Conservation (phyloP, 2,888 invertebrate species). For the Drosophila mayaguana region DNA sequence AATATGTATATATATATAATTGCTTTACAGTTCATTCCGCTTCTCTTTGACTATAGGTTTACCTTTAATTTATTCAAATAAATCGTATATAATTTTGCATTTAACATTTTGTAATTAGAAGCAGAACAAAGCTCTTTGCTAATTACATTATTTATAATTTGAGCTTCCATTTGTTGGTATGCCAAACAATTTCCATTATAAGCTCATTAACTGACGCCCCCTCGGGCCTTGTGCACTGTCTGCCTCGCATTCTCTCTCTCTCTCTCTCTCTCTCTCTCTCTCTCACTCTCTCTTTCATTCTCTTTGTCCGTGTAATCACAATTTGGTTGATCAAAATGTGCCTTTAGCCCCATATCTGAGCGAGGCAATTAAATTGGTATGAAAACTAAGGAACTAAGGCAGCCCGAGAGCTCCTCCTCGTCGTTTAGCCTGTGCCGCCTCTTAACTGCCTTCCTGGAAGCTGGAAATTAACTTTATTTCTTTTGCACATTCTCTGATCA, state of each 20-base stretch:
- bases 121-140: slow-evolving; percentile 13
- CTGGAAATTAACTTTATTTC: slow-evolving; percentile 58
- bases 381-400: slow-evolving; percentile 9
- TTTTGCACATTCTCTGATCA: slow-evolving; percentile 4
- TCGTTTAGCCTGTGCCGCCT: slow-evolving; percentile 45
- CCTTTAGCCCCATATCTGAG: slow-evolving; percentile 35
- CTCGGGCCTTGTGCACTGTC: slow-evolving; percentile 16
- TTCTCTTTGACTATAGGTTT: neutral
- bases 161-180: slow-evolving; percentile 22
- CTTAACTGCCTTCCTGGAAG: slow-evolving; percentile 63
- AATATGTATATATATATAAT: neutral
- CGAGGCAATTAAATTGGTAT: slow-evolving; percentile 39
- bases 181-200: slow-evolving; percentile 62
- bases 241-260: neutral
- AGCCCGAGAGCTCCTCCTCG: neutral
- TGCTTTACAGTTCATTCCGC: neutral
- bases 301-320: slow-evolving; percentile 38
- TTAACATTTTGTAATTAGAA: slow-evolving; percentile 6
- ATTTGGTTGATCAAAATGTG: slow-evolving; percentile 43
- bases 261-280: neutral
- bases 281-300: neutral
- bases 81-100: neutral
- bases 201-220: slow-evolving; percentile 60
- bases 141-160: slow-evolving; percentile 35
- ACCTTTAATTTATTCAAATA: neutral